Evolutionary conservation across 2,888 invertebrate species (phyloP), one percentile per base, ranked within the genome.

Genomic region (Spialia ferax): DNA sequence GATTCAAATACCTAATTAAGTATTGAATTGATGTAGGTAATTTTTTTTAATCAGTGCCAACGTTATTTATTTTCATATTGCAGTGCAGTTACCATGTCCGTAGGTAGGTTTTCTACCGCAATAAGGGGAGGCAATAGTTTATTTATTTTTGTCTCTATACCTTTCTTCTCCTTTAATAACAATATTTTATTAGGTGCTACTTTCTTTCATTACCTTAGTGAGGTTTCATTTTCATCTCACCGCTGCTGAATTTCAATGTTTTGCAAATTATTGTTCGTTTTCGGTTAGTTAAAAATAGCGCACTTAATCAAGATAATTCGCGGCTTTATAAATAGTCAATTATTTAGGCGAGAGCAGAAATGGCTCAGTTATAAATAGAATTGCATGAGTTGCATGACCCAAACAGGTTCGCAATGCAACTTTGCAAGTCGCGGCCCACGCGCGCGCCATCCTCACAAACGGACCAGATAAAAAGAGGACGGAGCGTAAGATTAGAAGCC

Each of bases 341-440:
- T 76, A 77, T 79, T 76, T 77, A 72, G 78, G 79, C 79, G 81
- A 84, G 84, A 86, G 85, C 87, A 86, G 83, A 83, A 84, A 82
- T 82, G 77, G 79, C 78, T 75, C 72, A 79, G 85, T 79, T 91
- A 90, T 88, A 88, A 90, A 91, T 91, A 90, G 87, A 87, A 82
- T 79, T 77, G 83, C 85, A 86, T 82, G 85, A 86, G 89, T 88
- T 91, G 87, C 84, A 87, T 88, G 88, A 89, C 89, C 88, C 83
- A 87, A 92, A 92, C 92, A 88, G 91, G 92, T 92, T 93, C 84
- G 83, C 81, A 79, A 77, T 83, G 79, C 85, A 82, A 85, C 86
- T 82, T 77, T 83, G 79, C 85, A 82, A 85, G 86, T 82, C 42
- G 61, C 55, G 78, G 82, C 91, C 91, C 84, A 91, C 91, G 82